phyloP scores from a whole-genome alignment of 2,797 vertebrate species.

The Morelia viridis region DNA sequence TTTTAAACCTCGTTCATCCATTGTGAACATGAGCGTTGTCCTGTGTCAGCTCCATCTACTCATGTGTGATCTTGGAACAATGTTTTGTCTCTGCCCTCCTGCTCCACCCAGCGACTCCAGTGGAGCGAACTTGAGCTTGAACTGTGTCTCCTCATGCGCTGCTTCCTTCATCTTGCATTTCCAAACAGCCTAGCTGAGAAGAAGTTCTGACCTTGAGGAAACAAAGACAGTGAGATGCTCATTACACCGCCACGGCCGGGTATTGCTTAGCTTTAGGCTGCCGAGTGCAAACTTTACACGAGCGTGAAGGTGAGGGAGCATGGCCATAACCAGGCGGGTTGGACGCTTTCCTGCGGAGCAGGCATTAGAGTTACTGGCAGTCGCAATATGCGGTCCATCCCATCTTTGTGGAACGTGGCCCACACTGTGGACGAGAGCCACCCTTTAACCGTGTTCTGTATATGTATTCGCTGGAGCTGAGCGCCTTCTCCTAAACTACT shows the following conservation, averaged over 20 bases:
- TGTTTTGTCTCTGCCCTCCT: not conserved
- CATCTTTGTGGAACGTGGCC: not conserved
- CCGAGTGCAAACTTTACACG: not conserved
- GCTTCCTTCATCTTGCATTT: not conserved
- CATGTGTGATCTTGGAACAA: not conserved
- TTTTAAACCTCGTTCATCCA: not conserved
- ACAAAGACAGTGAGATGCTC: not conserved
- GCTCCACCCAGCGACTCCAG: not conserved
- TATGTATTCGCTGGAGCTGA: too few species aligned
- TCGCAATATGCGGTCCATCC: fast-evolving
- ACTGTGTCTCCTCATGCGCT: not conserved
- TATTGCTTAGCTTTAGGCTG: not conserved
- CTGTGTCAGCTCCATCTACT: not conserved
- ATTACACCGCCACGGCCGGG: not conserved
- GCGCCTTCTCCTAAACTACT: not conserved
- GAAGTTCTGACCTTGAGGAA: not conserved
- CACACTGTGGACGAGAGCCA: fast-evolving
- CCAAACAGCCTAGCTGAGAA: not conserved
- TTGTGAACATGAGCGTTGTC: fast-evolving
- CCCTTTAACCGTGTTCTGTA: fast-evolving
- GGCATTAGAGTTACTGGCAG: not conserved
- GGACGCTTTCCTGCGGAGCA: not conserved
- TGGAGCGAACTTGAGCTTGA: fast-evolving
- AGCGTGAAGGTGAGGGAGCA: not conserved
- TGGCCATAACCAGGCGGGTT: not conserved